Evolutionary conservation across 2,888 invertebrate species (phyloP).

Genomic region (Erebia ligea): DNA sequence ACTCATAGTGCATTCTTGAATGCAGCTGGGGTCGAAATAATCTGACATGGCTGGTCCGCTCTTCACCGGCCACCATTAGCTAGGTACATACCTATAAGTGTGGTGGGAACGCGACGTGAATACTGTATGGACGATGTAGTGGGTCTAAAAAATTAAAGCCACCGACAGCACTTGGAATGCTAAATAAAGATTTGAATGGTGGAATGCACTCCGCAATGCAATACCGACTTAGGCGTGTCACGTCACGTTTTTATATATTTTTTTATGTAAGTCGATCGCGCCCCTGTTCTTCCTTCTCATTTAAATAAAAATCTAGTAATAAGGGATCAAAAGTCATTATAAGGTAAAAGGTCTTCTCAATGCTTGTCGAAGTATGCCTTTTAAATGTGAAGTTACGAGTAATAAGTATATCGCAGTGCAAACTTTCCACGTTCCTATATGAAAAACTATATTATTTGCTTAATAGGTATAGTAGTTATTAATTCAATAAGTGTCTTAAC

Average conservation of each 20-base stretch:
- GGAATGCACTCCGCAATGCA: conserved; percentile 62
- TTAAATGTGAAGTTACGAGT: too few relatives aligned
- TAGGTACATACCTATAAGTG: conserved; percentile 69
- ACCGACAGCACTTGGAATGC: conserved; percentile 71
- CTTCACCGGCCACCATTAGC: conserved; percentile 67
- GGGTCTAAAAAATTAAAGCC: conserved; percentile 73
- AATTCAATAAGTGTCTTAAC: too few relatives aligned
- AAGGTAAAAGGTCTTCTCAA: too few relatives aligned
- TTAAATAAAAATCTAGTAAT: background rate
- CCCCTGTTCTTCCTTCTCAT: background rate
- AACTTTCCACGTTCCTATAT: too few relatives aligned
- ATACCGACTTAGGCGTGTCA: conserved; percentile 67
- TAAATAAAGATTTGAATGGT: conserved; percentile 75
- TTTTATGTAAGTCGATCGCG: background rate
- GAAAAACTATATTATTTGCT: too few relatives aligned
- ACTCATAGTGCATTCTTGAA: conserved; percentile 49
- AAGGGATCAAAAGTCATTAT: background rate
- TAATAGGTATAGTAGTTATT: too few relatives aligned
- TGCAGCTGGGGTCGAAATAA: conserved; percentile 34
- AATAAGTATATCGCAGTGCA: too few relatives aligned
- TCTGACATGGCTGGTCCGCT: conserved; percentile 44
- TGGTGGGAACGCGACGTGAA: conserved; percentile 75
- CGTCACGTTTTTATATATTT: conserved; percentile 46
- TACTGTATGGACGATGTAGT: conserved; percentile 70
- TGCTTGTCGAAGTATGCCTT: too few relatives aligned